Percentiles rank a stretch among this genome's conserved stretches.
Conservation (phyloP, 2,113 vertebrate genomes). For the Vulpes vulpes region DNA sequence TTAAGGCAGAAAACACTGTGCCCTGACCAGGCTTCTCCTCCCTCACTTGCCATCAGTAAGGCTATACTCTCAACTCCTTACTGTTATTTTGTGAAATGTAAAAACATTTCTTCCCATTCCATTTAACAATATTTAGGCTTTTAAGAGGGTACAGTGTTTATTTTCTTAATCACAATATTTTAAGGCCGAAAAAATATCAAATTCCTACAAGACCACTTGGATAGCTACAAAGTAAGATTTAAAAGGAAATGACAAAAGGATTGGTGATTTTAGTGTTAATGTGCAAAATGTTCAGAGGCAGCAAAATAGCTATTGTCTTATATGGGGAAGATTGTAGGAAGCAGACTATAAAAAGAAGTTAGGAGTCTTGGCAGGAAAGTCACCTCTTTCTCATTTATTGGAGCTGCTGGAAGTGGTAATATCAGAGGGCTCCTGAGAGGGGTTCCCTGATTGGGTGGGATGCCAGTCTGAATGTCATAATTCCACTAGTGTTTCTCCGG, state of each 20-base stretch:
- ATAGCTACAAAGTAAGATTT: slow-evolving; percentile 33
- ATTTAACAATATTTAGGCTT: neutral
- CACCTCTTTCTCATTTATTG: neutral
- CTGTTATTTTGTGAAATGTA: neutral
- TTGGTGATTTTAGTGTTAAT: neutral
- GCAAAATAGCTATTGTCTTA: neutral
- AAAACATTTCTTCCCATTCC: neutral
- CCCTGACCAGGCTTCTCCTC: no score
- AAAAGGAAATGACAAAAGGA: neutral
- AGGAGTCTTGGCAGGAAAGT: neutral
- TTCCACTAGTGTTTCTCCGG: no score
- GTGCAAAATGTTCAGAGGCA: neutral
- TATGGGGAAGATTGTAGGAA: neutral
- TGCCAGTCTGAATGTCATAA: neutral
- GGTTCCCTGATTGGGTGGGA: neutral
- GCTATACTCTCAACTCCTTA: neutral
- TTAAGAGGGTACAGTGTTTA: neutral
- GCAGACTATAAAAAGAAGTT: neutral
- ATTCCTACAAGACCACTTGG: neutral
- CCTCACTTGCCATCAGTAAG: neutral
- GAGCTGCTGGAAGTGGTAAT: neutral
- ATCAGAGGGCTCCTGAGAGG: neutral
- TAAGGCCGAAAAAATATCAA: neutral
- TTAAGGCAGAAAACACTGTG: neutral
- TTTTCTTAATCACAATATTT: slow-evolving; percentile 12